Base-by-base conservation (phyloP, 2,888 invertebrate species). In the Sinopyrophorus schimmeli region DNA sequence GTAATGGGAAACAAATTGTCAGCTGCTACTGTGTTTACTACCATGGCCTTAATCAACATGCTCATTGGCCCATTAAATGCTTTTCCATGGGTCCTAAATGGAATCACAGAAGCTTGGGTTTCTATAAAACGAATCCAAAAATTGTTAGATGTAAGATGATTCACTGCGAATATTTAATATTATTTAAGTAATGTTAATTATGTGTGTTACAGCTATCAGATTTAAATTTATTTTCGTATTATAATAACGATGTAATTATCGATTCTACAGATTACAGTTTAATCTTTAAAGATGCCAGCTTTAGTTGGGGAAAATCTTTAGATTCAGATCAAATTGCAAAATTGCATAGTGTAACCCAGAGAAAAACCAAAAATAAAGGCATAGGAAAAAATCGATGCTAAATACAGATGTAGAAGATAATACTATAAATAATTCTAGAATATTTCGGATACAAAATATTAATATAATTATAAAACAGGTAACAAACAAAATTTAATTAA, bases 71-170 rank as follows among this genome's bases (percentile, higher is more conserved):
- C 98, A 0, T 73, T 99, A 47, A 99, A 99, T 75, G 92, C 96
- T 0, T 95, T 98, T 72, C 98, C 98, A 0, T 99, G 98, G 97
- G 97, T 98, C 2, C 75, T 99, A 11, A 98, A 96, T 73, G 98
- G 97, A 0, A 76, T 98, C 2, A 87, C 94, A 27, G 97, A 99
- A 74, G 92, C 97, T 0, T 93, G 92, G 89, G 92, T 98, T 0
- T 97, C 97, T 0, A 73, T 95, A 3, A 88, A 89, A 69, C 81
- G 96, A 57, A 86, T 97, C 21, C 90, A 93, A 69, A 81, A 83
- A 63, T 80, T 95, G 34, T 70, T 93, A 54, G 80, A 89, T 72
- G 88, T 89, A 75, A 77, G 80, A 73, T 9, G 21, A n/a, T 21
- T 18, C 3, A 18, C 6, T 18, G 18, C 18, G 6, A 18, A 18